Evolutionary conservation across 1,140 invertebrate genomes (phyloP).

Genomic region (Archivesica marissinica): DNA sequence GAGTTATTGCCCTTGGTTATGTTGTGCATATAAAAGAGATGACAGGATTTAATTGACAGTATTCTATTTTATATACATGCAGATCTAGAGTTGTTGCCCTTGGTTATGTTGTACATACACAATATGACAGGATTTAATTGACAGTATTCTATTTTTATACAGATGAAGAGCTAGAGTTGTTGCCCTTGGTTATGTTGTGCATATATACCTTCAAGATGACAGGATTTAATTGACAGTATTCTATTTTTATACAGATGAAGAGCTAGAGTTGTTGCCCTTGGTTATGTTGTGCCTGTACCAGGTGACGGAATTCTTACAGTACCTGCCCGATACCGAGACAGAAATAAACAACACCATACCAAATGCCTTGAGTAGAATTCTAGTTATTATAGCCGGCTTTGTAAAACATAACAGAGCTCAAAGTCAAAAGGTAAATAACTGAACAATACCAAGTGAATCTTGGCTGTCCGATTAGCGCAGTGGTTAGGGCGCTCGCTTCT

Average conservation of each 20-base stretch:
- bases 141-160: background rate
- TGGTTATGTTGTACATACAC: too few species aligned
- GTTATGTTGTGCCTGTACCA: conserved; percentile 48
- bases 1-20: too few species aligned
- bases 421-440: conserved; percentile 40
- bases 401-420: conserved; percentile 23
- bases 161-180: too few species aligned
- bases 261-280: conserved; percentile 29
- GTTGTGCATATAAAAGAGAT: too few species aligned
- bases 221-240: background rate
- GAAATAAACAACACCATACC: background rate
- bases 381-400: conserved; percentile 38
- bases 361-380: conserved; percentile 21
- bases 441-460: too few species aligned
- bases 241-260: conserved; percentile 18
- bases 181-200: too few species aligned
- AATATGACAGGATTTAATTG: background rate
- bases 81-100: too few species aligned
- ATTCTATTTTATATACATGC: too few species aligned
- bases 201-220: too few species aligned
- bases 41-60: background rate
- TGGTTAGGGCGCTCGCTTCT: too few species aligned
- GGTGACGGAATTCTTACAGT: conserved; percentile 36
- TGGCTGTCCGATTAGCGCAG: too few species aligned
- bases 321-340: background rate